These are phyloP conservation scores for Apoda limacodes DNA, from an alignment of 2,888 invertebrate species.

Conservation along the genomic window DNA sequence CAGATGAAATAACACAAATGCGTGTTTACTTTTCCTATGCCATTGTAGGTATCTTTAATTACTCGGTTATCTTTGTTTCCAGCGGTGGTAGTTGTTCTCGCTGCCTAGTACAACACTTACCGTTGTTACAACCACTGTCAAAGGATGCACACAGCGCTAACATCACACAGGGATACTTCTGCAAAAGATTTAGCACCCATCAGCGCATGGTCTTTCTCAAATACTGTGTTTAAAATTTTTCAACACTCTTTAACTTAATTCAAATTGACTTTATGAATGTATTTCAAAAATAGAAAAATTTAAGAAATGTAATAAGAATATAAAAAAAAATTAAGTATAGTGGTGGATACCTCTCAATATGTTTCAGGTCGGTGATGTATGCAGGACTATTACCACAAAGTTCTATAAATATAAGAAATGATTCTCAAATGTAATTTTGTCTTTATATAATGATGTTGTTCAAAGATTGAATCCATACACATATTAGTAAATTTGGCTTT, in stretches of 20 bases:
- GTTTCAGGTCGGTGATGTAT: conserved; percentile 71
- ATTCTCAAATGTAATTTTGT: conserved; percentile 67
- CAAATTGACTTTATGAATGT: no score
- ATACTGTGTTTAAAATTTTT: conserved; percentile 33
- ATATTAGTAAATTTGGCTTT: no score
- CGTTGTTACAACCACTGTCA: conserved; percentile 72
- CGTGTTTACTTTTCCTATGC: conserved; percentile 44
- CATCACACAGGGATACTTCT: conserved; percentile 79
- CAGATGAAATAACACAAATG: conserved; percentile 48
- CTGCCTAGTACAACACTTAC: conserved; percentile 74
- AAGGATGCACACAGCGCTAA: conserved; percentile 75
- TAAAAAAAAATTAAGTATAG: conserved; percentile 54
- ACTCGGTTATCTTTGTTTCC: no score
- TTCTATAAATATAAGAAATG: conserved; percentile 73
- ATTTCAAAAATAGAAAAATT: conserved; percentile 29
- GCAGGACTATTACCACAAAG: conserved; percentile 73
- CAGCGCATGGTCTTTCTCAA: conserved; percentile 65
- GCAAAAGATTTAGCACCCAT: conserved; percentile 84
- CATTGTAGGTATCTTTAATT: conserved; percentile 39
- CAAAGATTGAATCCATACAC: no score
- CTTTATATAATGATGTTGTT: conserved; percentile 35
- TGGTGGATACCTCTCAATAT: conserved; percentile 69
- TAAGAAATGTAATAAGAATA: conserved; percentile 30
- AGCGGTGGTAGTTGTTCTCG: conserved; percentile 44
- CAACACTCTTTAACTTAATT: conserved; percentile 18